Conservation (phyloP, 2,888 invertebrate genomes). For the Drosophila recens region DNA sequence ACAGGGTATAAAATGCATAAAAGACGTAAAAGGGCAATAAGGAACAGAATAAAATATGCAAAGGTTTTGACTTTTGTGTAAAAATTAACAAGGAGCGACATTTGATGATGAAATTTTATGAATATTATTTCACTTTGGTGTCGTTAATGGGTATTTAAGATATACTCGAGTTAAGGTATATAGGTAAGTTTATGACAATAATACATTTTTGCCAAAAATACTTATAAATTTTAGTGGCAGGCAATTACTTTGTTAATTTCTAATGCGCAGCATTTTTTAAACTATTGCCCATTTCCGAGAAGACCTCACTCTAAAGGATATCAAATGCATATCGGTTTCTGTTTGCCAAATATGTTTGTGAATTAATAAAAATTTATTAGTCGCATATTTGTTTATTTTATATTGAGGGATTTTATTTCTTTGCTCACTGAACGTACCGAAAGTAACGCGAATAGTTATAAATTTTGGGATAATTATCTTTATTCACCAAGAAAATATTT, state of each 20-base stretch:
- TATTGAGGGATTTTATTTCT: too few species aligned
- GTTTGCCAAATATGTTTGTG: not conserved
- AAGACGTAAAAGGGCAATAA: not conserved
- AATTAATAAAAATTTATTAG: not conserved
- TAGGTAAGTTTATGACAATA: not conserved
- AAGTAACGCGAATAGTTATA: too few species aligned
- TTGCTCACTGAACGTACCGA: too few species aligned
- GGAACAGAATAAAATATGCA: not conserved
- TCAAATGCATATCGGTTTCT: too few species aligned
- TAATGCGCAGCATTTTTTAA: too few species aligned
- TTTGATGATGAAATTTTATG: not conserved
- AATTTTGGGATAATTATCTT: too few species aligned
- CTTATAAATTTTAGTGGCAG: not conserved
- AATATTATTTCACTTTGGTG: not conserved
- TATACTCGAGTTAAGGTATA: not conserved
- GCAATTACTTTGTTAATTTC: too few species aligned
- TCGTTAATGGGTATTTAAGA: conserved; percentile 3
- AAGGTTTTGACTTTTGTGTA: not conserved
- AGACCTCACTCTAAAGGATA: too few species aligned
- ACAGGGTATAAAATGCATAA: conserved; percentile 1
- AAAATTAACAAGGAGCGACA: not conserved
- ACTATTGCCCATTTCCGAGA: too few species aligned
- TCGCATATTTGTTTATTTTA: too few species aligned
- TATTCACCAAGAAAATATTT: too few species aligned
- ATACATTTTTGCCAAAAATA: not conserved